A percentile compares a stretch with the other conserved stretches of the same genome.
These are phyloP conservation scores for Peromyscus melanophrys DNA, from an alignment of 2,797 vertebrate species.

Conservation along the genomic window DNA sequence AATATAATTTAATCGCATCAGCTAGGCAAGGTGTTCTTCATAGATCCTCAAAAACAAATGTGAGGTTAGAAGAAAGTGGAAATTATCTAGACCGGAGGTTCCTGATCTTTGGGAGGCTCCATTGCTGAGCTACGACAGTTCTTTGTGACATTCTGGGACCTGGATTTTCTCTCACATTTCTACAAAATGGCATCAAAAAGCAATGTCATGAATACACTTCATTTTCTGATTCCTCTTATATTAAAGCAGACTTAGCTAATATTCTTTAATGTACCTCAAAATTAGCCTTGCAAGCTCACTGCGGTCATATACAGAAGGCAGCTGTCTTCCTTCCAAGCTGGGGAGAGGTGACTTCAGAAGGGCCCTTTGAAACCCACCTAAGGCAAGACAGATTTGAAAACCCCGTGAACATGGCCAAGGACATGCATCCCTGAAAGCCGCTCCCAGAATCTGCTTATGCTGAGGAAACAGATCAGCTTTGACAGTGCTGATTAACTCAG, in stretches of 20 bases:
- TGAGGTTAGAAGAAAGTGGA: constrained; percentile 22
- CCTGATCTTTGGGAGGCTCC: not conserved
- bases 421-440: not conserved
- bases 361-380: not conserved
- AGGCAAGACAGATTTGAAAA: constrained; percentile 7
- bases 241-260: not conserved
- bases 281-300: not conserved
- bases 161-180: not conserved
- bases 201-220: not conserved
- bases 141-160: not conserved
- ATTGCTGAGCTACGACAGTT: not conserved
- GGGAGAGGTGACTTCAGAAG: not conserved
- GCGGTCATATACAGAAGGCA: accelerated
- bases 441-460: not conserved
- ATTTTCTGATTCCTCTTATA: not conserved
- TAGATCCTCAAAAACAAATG: constrained; percentile 42
- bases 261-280: not conserved
- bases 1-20: constrained; percentile 59
- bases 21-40: not conserved
- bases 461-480: not conserved
- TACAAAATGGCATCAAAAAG: not conserved
- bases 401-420: not conserved
- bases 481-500: not conserved
- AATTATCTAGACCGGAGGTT: not conserved
- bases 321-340: not conserved